Base-by-base conservation (phyloP, 2,797 vertebrate genomes). In the Myripristis jacobus region DNA sequence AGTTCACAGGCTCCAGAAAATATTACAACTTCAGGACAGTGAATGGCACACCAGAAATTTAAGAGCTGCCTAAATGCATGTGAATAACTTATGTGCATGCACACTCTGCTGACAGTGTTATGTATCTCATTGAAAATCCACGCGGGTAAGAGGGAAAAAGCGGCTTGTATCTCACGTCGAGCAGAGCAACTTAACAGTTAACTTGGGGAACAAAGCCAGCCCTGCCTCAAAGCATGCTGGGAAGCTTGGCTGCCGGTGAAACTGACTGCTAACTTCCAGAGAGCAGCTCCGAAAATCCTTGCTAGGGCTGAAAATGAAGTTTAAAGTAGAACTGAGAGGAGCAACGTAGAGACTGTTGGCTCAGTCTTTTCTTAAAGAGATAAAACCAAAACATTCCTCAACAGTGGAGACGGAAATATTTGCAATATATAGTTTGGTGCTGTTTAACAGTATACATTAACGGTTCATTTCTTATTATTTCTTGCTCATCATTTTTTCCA, bases 111-210 rank as follows among this genome's bases (percentile, higher is more conserved):
- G 50, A 55, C 70, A 18, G 48, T 36, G 36, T 43, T 24, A 58
- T 36, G 25, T 24, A 51, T 73, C 56, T 65, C 25, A 4, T 48
- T 55, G 47, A 59, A 57, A 80, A 66, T 51, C n/a, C 44, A 53
- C 27, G 36, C 6, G 56, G 50, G 12, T 25, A 11, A 61, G 58
- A 70, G 65, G 16, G 27, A 76, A 24, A 43, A 51, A 53, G n/a
- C n/a, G 22, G 12, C 22, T 66, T 55, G 55, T 50, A 29, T 67
- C 62, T 75, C 36, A 18, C 58, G 71, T 75, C 6, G 18, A 65
- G 80, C 67, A 48, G 77, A 77, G 86, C 70, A 87, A 67, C 87
- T 81, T 87, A 89, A 92, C 89, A 90, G 90, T 93, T 92, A 92
- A 92, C 78, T 83, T 72, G 63, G 70, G 51, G 79, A 83, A 86